Evolutionary conservation across 2,888 invertebrate genomes (phyloP), one percentile per base, ranked within the genome.

Genomic region (Netelia fuscicornis): DNA sequence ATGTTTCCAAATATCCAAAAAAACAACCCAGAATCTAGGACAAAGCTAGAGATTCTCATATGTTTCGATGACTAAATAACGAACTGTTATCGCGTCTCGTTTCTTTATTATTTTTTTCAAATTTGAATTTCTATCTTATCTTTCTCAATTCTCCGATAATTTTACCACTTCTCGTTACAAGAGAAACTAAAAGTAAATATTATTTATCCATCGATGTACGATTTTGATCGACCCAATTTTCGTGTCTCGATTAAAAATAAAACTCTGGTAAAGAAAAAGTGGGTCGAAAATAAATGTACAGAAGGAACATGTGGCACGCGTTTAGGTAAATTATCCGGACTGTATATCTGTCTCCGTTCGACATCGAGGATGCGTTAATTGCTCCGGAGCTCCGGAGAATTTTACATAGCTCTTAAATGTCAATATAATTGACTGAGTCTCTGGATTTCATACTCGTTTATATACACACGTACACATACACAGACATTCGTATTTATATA

Each of bases 41-140:
- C 30, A 70, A n/a, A 48, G 54, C 54, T 52, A 65, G 37, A 65
- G n/a, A n/a, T 60, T 74, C 11, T 48, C 62, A 17, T 56, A n/a
- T 25, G 23, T 65, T 23, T 56, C 23, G 0, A 52, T 58, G 25
- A 56, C 20, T 10, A 37, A 65, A 76, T 54, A 20, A 76, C 10
- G 37, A 65, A 30, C 23, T 42, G 42, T 6, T 68, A 25, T 42
- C 10, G 42, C 11, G 17, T 23, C 44, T 11, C 17, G n/a, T 5
- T n/a, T n/a, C 10, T 6, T 17, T 17, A 17, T n/a, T 42, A 17
- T 56, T 77, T 48, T n/a, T 23, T 44, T 20, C 2, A 60, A 5
- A 6, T 65, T 65, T 2, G 6, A 48, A 48, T 48, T 48, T 48
- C 11, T 48, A 48, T 13, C 13, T 48, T 48, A 13, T 48, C 2